These are phyloP conservation scores for Phenacoccus solenopsis DNA, from an alignment of 1,140 invertebrate species.

Conservation along the genomic window DNA sequence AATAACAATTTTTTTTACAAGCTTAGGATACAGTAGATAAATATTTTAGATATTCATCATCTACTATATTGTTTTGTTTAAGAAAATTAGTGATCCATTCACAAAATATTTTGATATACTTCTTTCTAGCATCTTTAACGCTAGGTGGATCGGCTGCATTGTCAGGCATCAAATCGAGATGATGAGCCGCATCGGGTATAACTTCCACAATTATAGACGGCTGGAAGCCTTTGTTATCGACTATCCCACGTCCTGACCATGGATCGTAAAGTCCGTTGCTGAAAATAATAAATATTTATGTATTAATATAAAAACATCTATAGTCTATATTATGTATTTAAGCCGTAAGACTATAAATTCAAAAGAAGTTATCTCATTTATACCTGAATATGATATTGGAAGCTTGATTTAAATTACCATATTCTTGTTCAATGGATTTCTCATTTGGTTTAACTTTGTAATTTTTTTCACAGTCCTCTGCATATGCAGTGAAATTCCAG, in stretches of 20 bases:
- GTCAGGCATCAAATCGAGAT: slow-evolving; percentile 67
- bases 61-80: too few relatives aligned
- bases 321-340: too few relatives aligned
- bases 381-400: slow-evolving; percentile 76
- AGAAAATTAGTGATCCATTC: not conserved
- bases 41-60: too few relatives aligned
- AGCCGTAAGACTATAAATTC: too few relatives aligned
- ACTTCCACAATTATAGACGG: slow-evolving; percentile 55
- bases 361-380: too few relatives aligned
- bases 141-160: slow-evolving; percentile 55
- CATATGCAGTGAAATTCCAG: slow-evolving; percentile 60
- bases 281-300: slow-evolving; percentile 30
- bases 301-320: too few relatives aligned
- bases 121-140: slow-evolving; percentile 51
- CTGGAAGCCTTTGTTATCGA: slow-evolving; percentile 49
- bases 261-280: slow-evolving; percentile 87
- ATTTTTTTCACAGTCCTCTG: slow-evolving; percentile 51
- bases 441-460: slow-evolving; percentile 53
- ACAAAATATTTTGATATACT: not conserved
- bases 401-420: slow-evolving; percentile 59
- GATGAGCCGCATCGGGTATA: slow-evolving; percentile 83
- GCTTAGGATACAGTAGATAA: too few relatives aligned
- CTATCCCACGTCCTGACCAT: slow-evolving; percentile 83
- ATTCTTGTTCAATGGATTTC: slow-evolving; percentile 54
- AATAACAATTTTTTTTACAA: too few relatives aligned